phyloP scores from a whole-genome alignment of 2,797 vertebrate species.

The Lophius americanus region DNA sequence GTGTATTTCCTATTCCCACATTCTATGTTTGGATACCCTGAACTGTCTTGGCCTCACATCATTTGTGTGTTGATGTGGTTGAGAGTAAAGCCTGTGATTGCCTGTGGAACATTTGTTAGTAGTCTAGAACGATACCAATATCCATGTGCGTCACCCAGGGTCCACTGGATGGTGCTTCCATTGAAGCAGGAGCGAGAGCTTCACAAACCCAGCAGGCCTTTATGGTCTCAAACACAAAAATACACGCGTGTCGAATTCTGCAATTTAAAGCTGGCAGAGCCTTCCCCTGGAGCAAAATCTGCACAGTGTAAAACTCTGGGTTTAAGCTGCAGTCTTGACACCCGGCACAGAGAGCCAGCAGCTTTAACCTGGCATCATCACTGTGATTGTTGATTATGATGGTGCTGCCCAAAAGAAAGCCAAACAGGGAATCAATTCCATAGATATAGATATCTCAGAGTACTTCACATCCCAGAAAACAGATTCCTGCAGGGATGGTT shows the following conservation, averaged over 20 bases:
- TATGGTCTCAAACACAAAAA: constrained; percentile 15
- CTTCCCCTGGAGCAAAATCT: not conserved
- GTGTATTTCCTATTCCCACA: too few relatives aligned
- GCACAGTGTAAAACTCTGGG: not conserved
- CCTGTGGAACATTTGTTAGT: too few relatives aligned
- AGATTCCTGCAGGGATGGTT: not conserved
- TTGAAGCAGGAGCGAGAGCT: not conserved
- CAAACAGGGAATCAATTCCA: constrained; percentile 17
- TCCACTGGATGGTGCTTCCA: constrained; percentile 26
- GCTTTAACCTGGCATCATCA: constrained; percentile 21
- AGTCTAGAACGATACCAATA: not conserved
- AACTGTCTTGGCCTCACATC: too few relatives aligned
- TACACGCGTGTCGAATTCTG: not conserved
- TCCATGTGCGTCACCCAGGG: constrained; percentile 12
- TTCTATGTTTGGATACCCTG: too few relatives aligned
- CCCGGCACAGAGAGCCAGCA: constrained; percentile 8
- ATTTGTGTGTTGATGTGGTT: not conserved
- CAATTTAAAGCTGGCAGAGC: not conserved
- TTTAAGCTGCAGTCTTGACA: constrained; percentile 15
- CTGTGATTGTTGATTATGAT: not conserved
- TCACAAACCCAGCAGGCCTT: not conserved
- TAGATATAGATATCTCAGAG: constrained; percentile 6
- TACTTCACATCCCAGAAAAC: not conserved
- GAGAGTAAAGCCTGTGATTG: not conserved
- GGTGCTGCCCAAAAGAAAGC: constrained; percentile 16